These are phyloP conservation scores for Alectura lathami DNA, from an alignment of 2,113 vertebrate species.

Conservation along the genomic window DNA sequence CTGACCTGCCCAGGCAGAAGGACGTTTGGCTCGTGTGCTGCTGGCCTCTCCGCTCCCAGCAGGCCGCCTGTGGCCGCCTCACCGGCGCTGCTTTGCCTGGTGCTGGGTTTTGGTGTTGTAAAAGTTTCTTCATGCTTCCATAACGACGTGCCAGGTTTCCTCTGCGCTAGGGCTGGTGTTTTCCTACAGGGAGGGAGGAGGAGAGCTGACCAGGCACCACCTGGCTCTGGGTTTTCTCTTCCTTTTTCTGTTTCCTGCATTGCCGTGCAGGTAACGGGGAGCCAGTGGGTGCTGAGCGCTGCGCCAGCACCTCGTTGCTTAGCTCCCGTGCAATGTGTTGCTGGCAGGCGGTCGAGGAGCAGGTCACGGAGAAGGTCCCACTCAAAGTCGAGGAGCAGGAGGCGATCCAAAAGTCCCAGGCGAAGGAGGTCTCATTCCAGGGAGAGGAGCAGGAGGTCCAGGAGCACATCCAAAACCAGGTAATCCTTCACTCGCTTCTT, in stretches of 20 bases:
- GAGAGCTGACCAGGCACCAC: not conserved
- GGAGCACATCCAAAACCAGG: conserved; percentile 88
- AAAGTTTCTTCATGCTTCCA: rapidly evolving
- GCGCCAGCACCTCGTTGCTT: rapidly evolving
- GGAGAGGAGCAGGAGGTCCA: conserved; percentile 86
- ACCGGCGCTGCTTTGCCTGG: too few relatives aligned
- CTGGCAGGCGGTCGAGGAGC: conserved; percentile 89
- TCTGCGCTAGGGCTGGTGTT: not conserved
- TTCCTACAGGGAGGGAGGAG: too few relatives aligned
- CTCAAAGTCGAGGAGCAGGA: conserved; percentile 89
- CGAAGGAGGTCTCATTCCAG: conserved; percentile 89
- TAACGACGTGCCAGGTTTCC: not conserved
- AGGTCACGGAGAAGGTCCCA: conserved; percentile 90
- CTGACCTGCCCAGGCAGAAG: too few relatives aligned
- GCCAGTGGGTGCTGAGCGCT: not conserved
- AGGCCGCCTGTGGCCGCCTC: not conserved
- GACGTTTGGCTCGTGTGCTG: rapidly evolving
- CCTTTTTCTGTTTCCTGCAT: not conserved
- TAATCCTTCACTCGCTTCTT: not conserved
- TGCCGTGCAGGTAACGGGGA: rapidly evolving
- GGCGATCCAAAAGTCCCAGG: conserved; percentile 93
- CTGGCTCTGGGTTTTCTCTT: not conserved
- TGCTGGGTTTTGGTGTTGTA: not conserved
- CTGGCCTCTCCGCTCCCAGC: not conserved
- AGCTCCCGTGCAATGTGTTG: rapidly evolving